Percentiles rank a stretch among this genome's conserved stretches.
These are phyloP conservation scores for Harpegnathos saltator DNA, from an alignment of 1,140 invertebrate genomes.

Conservation along the genomic window DNA sequence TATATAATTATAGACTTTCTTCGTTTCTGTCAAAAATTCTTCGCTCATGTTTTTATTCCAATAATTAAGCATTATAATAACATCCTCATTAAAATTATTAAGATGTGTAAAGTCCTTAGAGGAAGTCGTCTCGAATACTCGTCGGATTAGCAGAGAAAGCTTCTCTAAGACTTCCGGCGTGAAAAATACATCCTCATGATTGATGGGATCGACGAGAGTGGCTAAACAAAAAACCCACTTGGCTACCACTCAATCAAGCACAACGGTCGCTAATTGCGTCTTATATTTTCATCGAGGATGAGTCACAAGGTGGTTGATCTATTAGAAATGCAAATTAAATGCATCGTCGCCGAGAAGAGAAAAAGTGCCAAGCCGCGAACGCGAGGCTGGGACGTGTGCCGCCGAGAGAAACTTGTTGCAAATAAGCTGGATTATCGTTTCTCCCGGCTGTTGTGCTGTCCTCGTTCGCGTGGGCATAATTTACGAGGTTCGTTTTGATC, in stretches of 20 bases:
- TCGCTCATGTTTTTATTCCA: too few relatives aligned
- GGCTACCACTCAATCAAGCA: slow-evolving; percentile 13
- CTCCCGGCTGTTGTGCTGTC: slow-evolving; percentile 22
- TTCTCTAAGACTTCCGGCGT: neutral
- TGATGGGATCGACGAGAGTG: neutral
- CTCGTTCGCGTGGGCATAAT: slow-evolving; percentile 24
- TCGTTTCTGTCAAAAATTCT: neutral
- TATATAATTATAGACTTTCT: neutral
- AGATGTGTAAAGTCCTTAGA: neutral
- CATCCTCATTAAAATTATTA: too few relatives aligned
- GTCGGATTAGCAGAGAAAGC: neutral
- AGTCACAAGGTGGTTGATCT: neutral
- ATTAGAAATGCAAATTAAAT: slow-evolving; percentile 33
- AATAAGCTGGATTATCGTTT: slow-evolving; percentile 33
- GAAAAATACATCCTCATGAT: neutral
- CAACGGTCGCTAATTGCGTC: neutral
- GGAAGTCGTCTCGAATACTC: neutral
- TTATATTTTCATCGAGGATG: neutral
- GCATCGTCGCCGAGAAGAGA: neutral
- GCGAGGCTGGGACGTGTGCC: neutral
- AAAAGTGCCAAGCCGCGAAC: neutral
- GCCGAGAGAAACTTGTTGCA: slow-evolving; percentile 38
- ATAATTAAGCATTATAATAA: too few relatives aligned
- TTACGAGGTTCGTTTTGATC: slow-evolving; percentile 26
- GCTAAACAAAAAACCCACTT: neutral